Conservation (phyloP, 2,888 invertebrate genomes). For the Schrankia costaestrigalis region DNA sequence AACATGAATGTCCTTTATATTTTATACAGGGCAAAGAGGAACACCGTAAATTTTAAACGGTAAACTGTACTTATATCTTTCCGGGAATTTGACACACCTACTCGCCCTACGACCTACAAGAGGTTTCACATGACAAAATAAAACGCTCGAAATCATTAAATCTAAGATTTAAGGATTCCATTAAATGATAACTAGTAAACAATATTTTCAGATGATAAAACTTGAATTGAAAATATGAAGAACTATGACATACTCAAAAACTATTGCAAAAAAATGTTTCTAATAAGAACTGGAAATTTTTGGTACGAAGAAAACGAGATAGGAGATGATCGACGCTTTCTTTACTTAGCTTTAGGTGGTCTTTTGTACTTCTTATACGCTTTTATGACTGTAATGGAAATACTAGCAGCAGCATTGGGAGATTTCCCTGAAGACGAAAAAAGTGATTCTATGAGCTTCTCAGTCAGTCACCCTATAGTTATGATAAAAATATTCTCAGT, state of each 20-base stretch:
- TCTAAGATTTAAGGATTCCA: too few relatives aligned
- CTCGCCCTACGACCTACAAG: too few relatives aligned
- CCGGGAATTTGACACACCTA: too few relatives aligned
- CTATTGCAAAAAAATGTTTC: conserved; percentile 51
- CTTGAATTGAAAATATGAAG: conserved; percentile 62
- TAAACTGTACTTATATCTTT: too few relatives aligned
- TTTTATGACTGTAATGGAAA: conserved; percentile 61
- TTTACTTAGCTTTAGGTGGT: conserved; percentile 45
- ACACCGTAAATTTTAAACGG: too few relatives aligned
- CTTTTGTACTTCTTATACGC: conserved; percentile 48
- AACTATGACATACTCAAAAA: conserved; percentile 54
- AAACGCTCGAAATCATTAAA: too few relatives aligned
- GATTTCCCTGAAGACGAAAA: conserved; percentile 64
- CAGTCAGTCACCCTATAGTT: conserved; percentile 63
- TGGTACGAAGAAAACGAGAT: conserved; percentile 57
- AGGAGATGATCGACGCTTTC: conserved; percentile 47
- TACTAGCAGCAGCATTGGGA: conserved; percentile 55
- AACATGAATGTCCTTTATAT: too few relatives aligned
- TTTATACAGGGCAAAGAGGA: too few relatives aligned
- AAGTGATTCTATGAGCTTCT: conserved; percentile 60
- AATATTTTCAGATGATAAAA: too few relatives aligned
- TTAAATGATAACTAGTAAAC: too few relatives aligned
- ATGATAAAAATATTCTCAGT: conserved; percentile 60
- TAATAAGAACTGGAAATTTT: conserved; percentile 62
- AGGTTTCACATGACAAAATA: too few relatives aligned